phyloP scores from a whole-genome alignment of 2,113 vertebrate genomes.

The Piliocolobus tephrosceles region DNA sequence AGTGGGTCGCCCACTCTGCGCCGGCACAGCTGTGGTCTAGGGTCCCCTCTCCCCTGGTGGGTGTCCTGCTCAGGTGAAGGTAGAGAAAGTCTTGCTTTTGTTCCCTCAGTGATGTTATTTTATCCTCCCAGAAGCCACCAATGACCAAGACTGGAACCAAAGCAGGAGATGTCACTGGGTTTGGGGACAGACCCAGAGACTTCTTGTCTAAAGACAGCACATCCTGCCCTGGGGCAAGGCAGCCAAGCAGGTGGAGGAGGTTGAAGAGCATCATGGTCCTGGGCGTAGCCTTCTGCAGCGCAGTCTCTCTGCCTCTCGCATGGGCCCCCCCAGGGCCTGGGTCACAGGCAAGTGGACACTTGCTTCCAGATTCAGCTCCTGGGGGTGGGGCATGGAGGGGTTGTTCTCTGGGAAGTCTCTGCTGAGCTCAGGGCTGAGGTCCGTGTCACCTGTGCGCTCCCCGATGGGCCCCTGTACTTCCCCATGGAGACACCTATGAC shows the following conservation, averaged over 20 bases:
- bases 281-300: background rate
- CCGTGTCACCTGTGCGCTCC: background rate
- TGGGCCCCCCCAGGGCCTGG: background rate
- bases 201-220: background rate
- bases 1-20: constrained; percentile 66
- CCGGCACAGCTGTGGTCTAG: background rate
- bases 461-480: background rate
- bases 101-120: background rate
- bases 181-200: background rate
- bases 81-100: background rate
- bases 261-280: accelerated
- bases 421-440: background rate
- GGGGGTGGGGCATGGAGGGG: too few relatives aligned
- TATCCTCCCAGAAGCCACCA: background rate
- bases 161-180: background rate
- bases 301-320: background rate
- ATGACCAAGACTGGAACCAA: background rate
- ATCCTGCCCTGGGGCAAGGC: background rate
- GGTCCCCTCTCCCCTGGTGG: background rate
- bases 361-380: background rate
- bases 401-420: background rate
- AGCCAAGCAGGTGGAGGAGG: accelerated
- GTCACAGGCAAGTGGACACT: background rate
- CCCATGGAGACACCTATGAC: accelerated
- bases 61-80: background rate